A percentile compares a stretch with the other conserved stretches of the same genome.
Conservation (phyloP, 2,888 invertebrate species). For the Netelia inedita region DNA sequence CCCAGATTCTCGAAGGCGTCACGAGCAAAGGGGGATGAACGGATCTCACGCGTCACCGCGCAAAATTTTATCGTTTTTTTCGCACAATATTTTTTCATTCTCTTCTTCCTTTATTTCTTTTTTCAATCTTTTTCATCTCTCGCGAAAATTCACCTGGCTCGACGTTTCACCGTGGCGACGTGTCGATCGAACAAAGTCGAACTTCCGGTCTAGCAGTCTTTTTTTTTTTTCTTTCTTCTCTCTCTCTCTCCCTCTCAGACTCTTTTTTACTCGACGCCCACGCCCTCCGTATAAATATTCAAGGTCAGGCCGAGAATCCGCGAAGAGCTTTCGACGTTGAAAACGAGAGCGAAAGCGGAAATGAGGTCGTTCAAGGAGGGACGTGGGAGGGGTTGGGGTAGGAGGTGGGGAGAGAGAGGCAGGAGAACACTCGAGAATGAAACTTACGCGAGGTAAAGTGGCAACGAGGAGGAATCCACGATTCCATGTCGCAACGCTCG, state of each 20-base stretch:
- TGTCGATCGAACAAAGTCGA: background rate
- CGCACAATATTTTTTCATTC: conserved; percentile 36
- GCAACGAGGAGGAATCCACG: conserved; percentile 39
- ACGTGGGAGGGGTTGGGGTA: background rate
- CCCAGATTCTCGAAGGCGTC: conserved; percentile 77
- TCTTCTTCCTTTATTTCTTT: conserved; percentile 17
- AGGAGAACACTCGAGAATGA: conserved; percentile 18
- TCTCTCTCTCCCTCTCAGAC: background rate
- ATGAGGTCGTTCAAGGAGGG: conserved; percentile 24
- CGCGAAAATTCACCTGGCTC: too few species aligned
- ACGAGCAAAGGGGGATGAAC: background rate
- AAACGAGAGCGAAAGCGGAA: conserved; percentile 55
- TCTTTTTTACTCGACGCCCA: background rate
- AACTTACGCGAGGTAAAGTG: conserved; percentile 11
- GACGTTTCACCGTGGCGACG: background rate
- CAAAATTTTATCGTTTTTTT: background rate
- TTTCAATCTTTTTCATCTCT: conserved; percentile 6
- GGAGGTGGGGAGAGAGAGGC: background rate
- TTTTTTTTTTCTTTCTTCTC: background rate
- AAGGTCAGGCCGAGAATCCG: conserved; percentile 14
- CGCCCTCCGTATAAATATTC: background rate
- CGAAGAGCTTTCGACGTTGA: background rate
- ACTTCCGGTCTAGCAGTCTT: background rate
- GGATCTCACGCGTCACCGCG: background rate
- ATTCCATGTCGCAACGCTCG: conserved; percentile 57